Percentiles rank a stretch among this genome's conserved stretches.
phyloP scores from a whole-genome alignment of 2,113 vertebrate species.

The Hystrix brachyura region DNA sequence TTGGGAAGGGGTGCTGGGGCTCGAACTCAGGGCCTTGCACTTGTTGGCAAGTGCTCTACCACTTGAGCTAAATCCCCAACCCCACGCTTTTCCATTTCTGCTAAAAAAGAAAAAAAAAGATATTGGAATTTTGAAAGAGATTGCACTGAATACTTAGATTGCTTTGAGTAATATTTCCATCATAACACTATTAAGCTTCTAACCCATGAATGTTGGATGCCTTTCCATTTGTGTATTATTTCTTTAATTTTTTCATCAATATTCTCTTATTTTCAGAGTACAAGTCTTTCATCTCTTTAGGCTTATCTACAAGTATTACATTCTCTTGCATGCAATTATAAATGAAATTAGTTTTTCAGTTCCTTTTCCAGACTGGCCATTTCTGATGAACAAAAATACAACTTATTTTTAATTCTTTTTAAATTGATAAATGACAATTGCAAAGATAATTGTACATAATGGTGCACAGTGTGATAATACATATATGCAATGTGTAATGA shows the following conservation, averaged over 20 bases:
- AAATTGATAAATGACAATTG: neutral
- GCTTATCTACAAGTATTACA: conserved; percentile 16
- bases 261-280: conserved; percentile 13
- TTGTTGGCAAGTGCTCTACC: no score
- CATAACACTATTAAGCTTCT: neutral
- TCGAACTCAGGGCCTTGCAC: no score
- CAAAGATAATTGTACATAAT: neutral
- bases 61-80: no score
- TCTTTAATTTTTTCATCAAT: conserved; percentile 11
- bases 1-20: no score
- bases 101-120: neutral
- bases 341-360: conserved; percentile 25
- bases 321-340: conserved; percentile 35
- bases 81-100: conserved; percentile 10
- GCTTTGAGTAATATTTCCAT: conserved; percentile 22
- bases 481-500: neutral
- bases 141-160: neutral
- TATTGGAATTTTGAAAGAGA: neutral
- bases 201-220: neutral
- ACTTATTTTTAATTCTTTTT: neutral
- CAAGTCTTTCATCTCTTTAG: neutral
- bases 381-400: neutral
- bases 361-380: neutral
- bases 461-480: neutral
- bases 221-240: neutral